These are phyloP conservation scores for Aphrophora alni DNA, from an alignment of 2,888 invertebrate species.

Conservation along the genomic window DNA sequence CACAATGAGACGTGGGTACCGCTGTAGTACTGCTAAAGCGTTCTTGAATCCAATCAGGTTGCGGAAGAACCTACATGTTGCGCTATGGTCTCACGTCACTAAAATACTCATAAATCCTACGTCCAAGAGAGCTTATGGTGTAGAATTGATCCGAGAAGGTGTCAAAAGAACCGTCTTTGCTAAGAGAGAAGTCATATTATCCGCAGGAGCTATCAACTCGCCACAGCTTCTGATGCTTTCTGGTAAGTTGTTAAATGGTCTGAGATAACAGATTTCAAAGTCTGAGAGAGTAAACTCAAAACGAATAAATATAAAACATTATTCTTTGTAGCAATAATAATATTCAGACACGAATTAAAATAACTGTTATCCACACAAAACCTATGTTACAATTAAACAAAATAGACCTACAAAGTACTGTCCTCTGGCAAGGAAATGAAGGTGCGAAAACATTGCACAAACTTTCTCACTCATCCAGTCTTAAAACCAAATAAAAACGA, in stretches of 20 bases:
- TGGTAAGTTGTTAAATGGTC: slow-evolving; percentile 50
- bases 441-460: no score
- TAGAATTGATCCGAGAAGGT: slow-evolving; percentile 74
- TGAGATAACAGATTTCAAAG: not conserved
- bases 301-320: no score
- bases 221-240: slow-evolving; percentile 93
- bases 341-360: no score
- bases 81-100: slow-evolving; percentile 81
- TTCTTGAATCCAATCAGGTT: slow-evolving; percentile 80
- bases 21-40: slow-evolving; percentile 86
- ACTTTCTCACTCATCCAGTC: no score
- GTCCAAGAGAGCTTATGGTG: slow-evolving; percentile 76
- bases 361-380: no score
- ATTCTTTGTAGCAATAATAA: no score
- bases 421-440: no score
- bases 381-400: no score
- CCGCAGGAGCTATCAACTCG: slow-evolving; percentile 88
- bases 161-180: slow-evolving; percentile 69
- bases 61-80: slow-evolving; percentile 81
- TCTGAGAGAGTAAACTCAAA: no score
- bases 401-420: no score
- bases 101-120: slow-evolving; percentile 74
- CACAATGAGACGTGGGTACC: slow-evolving; percentile 83
- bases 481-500: no score
- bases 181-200: slow-evolving; percentile 79